Evolutionary conservation across 1,140 invertebrate genomes (phyloP).

Genomic region (Cecropterus lyciades): DNA sequence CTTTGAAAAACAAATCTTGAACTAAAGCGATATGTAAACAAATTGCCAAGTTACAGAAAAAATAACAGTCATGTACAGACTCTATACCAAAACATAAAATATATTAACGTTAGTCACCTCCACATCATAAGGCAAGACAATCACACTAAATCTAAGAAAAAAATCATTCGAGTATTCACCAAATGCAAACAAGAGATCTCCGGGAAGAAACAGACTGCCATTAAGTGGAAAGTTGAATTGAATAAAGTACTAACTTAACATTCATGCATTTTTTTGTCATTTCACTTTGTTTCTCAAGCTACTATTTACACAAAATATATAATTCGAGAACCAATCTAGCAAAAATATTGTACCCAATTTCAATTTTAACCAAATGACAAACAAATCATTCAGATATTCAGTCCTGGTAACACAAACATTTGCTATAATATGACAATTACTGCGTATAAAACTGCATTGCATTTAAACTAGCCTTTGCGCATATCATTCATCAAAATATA

Average conservation of each 20-base stretch:
- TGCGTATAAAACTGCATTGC: too few relatives aligned
- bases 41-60: not conserved
- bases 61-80: not conserved
- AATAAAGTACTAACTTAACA: slow-evolving; percentile 27
- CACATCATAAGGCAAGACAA: slow-evolving; percentile 34
- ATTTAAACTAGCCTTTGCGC: too few relatives aligned
- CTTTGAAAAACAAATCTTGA: not conserved
- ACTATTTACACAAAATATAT: slow-evolving; percentile 38
- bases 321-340: not conserved
- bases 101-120: slow-evolving; percentile 10
- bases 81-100: not conserved
- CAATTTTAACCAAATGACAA: too few relatives aligned
- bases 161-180: slow-evolving; percentile 56
- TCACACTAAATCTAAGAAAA: slow-evolving; percentile 43
- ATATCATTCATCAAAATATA: too few relatives aligned
- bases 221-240: slow-evolving; percentile 6
- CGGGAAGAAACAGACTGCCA: slow-evolving; percentile 36
- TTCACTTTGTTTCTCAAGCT: slow-evolving; percentile 27
- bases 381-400: too few relatives aligned
- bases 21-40: too few relatives aligned
- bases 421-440: too few relatives aligned
- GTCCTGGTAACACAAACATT: too few relatives aligned
- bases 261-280: slow-evolving; percentile 36
- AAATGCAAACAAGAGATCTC: slow-evolving; percentile 68
- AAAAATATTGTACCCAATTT: too few relatives aligned